Evolutionary conservation across 37 sponge, comb jelly and placozoan species (phyloP).

Genomic region (Corticium candelabrum): DNA sequence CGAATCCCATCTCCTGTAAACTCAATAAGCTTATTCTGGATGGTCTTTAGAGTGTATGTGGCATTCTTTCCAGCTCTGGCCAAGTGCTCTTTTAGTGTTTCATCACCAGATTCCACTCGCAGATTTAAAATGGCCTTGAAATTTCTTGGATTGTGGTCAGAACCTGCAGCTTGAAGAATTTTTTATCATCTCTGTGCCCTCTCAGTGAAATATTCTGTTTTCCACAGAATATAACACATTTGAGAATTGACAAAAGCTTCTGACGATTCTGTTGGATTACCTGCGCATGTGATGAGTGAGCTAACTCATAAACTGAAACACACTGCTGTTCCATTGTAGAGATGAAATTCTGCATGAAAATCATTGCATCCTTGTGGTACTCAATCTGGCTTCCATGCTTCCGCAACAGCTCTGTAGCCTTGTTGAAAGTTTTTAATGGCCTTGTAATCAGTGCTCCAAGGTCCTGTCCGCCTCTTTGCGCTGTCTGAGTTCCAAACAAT

Average conservation of each 20-base stretch:
- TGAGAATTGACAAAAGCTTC: slow-evolving; percentile 17
- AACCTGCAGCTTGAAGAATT: too few species aligned
- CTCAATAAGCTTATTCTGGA: slow-evolving; percentile 44
- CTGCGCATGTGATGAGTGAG: slow-evolving; percentile 10
- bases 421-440: background rate
- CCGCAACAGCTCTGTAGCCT: background rate
- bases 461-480: too few species aligned
- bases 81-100: slow-evolving; percentile 20
- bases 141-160: slow-evolving; percentile 21
- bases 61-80: slow-evolving; percentile 27
- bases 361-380: slow-evolving; percentile 9
- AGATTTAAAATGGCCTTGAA: slow-evolving; percentile 32
- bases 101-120: slow-evolving; percentile 40
- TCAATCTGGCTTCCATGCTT: background rate
- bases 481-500: slow-evolving; percentile 8
- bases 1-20: slow-evolving; percentile 25
- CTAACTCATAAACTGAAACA: background rate
- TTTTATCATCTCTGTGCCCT: slow-evolving; percentile 21
- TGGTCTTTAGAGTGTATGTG: slow-evolving; percentile 17
- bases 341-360: background rate
- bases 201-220: slow-evolving; percentile 31
- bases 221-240: slow-evolving; percentile 32
- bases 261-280: slow-evolving; percentile 9
- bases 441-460: background rate
- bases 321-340: background rate